These are phyloP conservation scores for Sisyra nigra DNA, from an alignment of 2,888 invertebrate genomes.

Conservation along the genomic window DNA sequence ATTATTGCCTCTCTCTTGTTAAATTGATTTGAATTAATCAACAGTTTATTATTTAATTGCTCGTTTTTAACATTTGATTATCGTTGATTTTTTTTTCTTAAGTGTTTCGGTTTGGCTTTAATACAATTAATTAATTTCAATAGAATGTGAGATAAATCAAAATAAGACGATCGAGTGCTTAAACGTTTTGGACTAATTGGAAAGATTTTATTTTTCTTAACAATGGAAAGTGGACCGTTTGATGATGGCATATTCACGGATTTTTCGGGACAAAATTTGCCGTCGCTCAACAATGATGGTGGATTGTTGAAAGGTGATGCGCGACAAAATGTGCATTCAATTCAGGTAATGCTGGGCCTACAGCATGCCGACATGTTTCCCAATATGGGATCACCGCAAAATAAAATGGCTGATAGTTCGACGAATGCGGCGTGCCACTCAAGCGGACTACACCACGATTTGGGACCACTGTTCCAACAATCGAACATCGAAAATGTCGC, in stretches of 20 bases:
- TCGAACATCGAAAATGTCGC: conserved; percentile 18
- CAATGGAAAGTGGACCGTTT: conserved; percentile 38
- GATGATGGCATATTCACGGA: conserved; percentile 71
- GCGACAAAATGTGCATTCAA: conserved; percentile 36
- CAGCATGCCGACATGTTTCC: conserved; percentile 25
- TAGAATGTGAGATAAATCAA: neutral
- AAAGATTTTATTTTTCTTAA: neutral
- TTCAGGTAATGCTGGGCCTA: conserved; percentile 52
- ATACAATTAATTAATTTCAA: neutral
- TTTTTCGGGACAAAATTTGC: conserved; percentile 40
- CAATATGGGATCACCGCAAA: conserved; percentile 29
- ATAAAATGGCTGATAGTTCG: conserved; percentile 27
- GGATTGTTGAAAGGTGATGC: conserved; percentile 10
- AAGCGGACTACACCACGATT: conserved; percentile 19
- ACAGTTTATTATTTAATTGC: conserved; percentile 7
- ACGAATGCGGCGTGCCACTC: conserved; percentile 22
- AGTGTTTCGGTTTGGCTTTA: neutral
- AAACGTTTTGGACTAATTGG: neutral
- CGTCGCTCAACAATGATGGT: conserved; percentile 20
- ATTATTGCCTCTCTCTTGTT: neutral
- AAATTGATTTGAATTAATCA: conserved; percentile 9
- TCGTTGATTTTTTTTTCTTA: conserved; percentile 1
- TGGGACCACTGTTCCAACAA: conserved; percentile 22
- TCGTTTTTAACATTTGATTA: conserved; percentile 2
- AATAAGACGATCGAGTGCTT: neutral